A percentile compares a stretch with the other conserved stretches of the same genome.
phyloP scores from a whole-genome alignment of 2,888 invertebrate species.

The Aphidoletes aphidimyza region DNA sequence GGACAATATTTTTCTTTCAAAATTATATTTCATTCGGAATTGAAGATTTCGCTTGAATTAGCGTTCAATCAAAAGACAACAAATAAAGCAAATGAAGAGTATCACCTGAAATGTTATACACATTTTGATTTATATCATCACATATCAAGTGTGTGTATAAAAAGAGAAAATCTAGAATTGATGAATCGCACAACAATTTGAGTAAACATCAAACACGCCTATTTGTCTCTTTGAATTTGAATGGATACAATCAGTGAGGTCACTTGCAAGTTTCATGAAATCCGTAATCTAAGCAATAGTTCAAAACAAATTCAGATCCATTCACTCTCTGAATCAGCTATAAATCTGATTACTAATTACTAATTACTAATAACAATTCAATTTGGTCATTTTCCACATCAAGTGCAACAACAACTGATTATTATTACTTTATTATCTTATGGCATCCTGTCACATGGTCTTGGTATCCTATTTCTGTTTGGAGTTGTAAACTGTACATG shows the following conservation, averaged over 20 bases:
- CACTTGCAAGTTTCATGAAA: no score
- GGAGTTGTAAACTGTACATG: no score
- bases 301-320: neutral
- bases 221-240: no score
- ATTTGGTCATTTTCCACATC: neutral
- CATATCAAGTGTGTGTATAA: neutral
- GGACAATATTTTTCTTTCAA: neutral
- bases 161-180: slow-evolving; percentile 16
- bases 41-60: neutral
- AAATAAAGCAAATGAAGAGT: neutral
- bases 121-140: slow-evolving; percentile 44
- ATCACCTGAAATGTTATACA: no score
- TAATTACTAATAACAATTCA: neutral
- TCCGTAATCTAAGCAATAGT: slow-evolving; percentile 1
- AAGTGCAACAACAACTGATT: slow-evolving; percentile 10
- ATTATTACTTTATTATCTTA: slow-evolving; percentile 34
- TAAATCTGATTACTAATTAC: no score
- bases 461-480: no score
- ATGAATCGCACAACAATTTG: neutral
- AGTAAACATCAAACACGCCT: no score
- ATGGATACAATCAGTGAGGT: slow-evolving; percentile 33
- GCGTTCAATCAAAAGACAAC: neutral
- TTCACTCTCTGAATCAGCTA: neutral
- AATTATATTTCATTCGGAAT: slow-evolving; percentile 3
- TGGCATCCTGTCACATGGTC: no score